These are phyloP conservation scores for Periparus ater DNA, from an alignment of 2,797 vertebrate species.

Conservation along the genomic window DNA sequence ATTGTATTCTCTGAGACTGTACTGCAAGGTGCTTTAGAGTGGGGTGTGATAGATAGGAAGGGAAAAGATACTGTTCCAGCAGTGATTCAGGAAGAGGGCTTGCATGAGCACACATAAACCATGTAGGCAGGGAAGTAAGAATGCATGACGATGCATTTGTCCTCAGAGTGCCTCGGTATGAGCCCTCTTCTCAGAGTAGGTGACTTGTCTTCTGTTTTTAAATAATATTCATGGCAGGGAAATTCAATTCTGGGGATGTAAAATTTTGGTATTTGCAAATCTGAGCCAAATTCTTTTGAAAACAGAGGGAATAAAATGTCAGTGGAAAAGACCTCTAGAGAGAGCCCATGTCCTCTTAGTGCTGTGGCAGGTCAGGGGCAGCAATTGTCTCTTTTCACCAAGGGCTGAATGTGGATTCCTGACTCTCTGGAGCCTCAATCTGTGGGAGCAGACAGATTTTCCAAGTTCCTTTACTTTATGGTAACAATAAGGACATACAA, in stretches of 20 bases:
- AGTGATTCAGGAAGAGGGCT: neutral
- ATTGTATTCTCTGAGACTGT: neutral
- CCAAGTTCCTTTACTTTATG: slow-evolving; percentile 8
- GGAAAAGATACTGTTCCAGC: neutral
- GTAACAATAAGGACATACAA: neutral
- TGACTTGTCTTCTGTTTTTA: neutral
- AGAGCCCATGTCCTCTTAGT: neutral
- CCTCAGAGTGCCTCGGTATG: neutral
- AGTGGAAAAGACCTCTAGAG: neutral
- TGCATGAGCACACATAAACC: neutral
- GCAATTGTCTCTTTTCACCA: neutral
- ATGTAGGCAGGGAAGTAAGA: neutral
- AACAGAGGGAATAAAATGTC: neutral
- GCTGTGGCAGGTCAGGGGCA: neutral
- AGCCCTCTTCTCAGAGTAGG: neutral
- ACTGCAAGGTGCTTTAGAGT: neutral
- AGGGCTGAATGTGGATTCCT: neutral
- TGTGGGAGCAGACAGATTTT: slow-evolving; percentile 6
- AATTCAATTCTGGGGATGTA: neutral
- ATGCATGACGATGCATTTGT: neutral
- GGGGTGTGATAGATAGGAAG: neutral
- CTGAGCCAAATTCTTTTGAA: neutral
- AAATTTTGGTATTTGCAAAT: neutral
- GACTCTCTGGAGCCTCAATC: neutral
- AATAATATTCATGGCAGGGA: neutral